Base-by-base conservation (phyloP, 2,888 invertebrate genomes). In the Quadroppia sp. region DNA sequence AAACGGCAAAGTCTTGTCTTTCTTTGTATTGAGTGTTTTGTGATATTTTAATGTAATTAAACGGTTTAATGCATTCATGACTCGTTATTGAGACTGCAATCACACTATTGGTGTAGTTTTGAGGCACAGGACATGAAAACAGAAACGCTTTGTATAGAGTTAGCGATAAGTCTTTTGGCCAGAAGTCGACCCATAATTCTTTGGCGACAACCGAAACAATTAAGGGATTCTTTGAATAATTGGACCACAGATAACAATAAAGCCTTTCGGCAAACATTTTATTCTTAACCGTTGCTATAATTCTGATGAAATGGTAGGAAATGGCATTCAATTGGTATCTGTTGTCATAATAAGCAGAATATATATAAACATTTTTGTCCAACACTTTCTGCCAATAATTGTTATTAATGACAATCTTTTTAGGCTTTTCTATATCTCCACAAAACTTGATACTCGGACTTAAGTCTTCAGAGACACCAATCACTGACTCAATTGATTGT, bases 61-160 rank as follows among this genome's bases (percentile, higher is more conserved):
- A 81, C 3, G 84, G 83, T 77, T 83, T 80, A 76, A 83, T 81
- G 77, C 88, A 88, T 0, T 86, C 85, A 72, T 84, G 81, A 42
- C 82, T 83, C 28, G 85, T 85, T 42, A 88, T 79, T 13, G 86
- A 85, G 13, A 87, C 83, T 2, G 83, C 79, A 36, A 83, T 82
- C 20, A 84, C 82, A 7, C 40, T 36, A 11, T 67, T n/a, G 50
- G 79, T 79, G 23, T 84, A 80, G 40, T 84, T 80, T 74, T 82
- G 82, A n/a, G 86, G 86, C 76, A 88, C 80, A 76, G 87, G 86
- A 80, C 89, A 89, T 0, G 88, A 87, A 28, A 89, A 82, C 53
- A 89, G 83, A 53, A 87, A 82, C 1, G 89, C 88, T 73, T 87
- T 86, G 79, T 83, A 85, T 23, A 75, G 76, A n/a, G 74, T 40